A percentile compares a stretch with the other conserved stretches of the same genome.
Conservation (phyloP, 2,888 invertebrate genomes). For the Nasonia oneida region DNA sequence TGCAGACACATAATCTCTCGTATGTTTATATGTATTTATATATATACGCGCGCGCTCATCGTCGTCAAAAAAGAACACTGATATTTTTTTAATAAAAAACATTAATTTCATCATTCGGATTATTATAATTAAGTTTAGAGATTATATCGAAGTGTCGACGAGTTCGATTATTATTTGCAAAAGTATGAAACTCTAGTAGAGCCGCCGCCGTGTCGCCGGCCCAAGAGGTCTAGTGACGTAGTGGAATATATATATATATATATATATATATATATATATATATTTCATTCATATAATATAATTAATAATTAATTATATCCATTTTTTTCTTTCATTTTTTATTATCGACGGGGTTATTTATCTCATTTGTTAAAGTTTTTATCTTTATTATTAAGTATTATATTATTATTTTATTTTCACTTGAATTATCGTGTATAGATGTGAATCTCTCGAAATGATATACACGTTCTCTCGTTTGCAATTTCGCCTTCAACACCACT, state of each 20-base stretch:
- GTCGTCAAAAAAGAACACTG: constrained; percentile 53
- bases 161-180: constrained; percentile 77
- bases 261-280: no score
- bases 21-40: background rate
- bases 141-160: constrained; percentile 71
- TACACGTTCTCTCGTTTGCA: constrained; percentile 14
- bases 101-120: constrained; percentile 65
- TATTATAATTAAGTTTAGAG: constrained; percentile 68
- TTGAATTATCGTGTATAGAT: constrained; percentile 47
- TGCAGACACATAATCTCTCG: constrained; percentile 9
- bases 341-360: constrained; percentile 73
- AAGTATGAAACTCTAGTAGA: constrained; percentile 78
- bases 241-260: constrained; percentile 65
- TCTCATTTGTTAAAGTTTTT: constrained; percentile 63
- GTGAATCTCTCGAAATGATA: constrained; percentile 32
- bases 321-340: constrained; percentile 62
- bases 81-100: constrained; percentile 63
- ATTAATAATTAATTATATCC: constrained; percentile 54
- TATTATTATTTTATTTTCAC: constrained; percentile 47
- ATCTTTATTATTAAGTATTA: constrained; percentile 39
- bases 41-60: constrained; percentile 20
- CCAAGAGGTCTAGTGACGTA: constrained; percentile 73
- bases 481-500: constrained; percentile 32
- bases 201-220: constrained; percentile 67
- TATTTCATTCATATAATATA: constrained; percentile 52